A percentile compares a stretch with the other conserved stretches of the same genome.
These are phyloP conservation scores for Lanius collurio DNA, from an alignment of 2,113 vertebrate genomes.

Conservation along the genomic window DNA sequence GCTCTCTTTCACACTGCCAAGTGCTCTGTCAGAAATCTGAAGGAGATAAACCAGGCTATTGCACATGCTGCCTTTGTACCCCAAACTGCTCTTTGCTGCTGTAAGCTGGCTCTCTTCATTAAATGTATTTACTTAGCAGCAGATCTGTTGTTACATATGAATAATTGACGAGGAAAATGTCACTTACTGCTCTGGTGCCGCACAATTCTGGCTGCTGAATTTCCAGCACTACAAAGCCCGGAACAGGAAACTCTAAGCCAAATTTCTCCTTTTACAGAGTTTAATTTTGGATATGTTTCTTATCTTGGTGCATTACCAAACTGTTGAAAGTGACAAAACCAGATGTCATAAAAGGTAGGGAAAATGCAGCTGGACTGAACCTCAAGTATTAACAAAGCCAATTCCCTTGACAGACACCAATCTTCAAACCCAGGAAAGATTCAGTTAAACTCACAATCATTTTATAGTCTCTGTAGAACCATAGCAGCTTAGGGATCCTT, in stretches of 20 bases:
- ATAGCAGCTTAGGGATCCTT: slow-evolving; percentile 53
- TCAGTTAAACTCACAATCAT: slow-evolving; percentile 44
- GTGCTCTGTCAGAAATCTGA: neutral
- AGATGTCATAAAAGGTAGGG: neutral
- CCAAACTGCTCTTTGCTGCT: neutral
- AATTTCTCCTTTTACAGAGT: neutral
- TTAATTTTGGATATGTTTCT: slow-evolving; percentile 25
- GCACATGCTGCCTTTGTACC: neutral
- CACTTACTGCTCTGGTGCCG: neutral
- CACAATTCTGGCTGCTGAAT: neutral
- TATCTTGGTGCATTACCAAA: neutral
- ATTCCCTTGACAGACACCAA: slow-evolving; percentile 47
- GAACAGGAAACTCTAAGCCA: neutral
- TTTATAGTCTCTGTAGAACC: slow-evolving; percentile 60
- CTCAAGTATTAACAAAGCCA: slow-evolving; percentile 20
- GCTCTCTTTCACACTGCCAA: neutral
- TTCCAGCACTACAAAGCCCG: neutral
- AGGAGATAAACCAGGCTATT: neutral
- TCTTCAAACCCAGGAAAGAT: slow-evolving; percentile 52
- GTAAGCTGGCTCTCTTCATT: neutral
- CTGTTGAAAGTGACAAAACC: slow-evolving; percentile 45
- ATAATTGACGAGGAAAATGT: slow-evolving; percentile 10
- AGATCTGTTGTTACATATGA: neutral
- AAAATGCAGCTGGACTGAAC: slow-evolving; percentile 50
- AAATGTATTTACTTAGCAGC: neutral